Conservation (phyloP, 1,140 invertebrate species). For the Tetragnatha versicolor region DNA sequence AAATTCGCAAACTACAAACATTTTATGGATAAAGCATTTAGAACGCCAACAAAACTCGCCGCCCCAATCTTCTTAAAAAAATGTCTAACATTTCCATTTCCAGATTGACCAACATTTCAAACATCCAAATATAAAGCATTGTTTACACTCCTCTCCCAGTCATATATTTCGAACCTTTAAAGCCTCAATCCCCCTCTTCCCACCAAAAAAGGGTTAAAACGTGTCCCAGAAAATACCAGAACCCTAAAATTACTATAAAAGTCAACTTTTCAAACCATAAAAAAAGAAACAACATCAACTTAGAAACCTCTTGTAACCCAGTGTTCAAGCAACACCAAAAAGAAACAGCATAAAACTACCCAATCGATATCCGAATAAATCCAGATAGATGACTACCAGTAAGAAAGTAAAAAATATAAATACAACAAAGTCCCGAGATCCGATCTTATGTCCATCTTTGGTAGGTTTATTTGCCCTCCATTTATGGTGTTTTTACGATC, state of each 20-base stretch:
- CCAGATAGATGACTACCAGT: constrained; percentile 1
- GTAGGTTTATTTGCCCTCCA: constrained; percentile 15
- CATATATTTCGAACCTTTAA: no score
- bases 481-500: neutral
- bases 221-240: neutral
- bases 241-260: constrained; percentile 27
- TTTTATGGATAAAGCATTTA: no score
- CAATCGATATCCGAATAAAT: constrained; percentile 19
- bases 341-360: neutral
- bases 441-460: constrained; percentile 31
- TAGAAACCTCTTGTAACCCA: no score
- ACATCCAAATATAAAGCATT: no score
- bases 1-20: no score
- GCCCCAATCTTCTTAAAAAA: no score
- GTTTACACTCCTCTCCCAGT: no score
- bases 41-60: no score
- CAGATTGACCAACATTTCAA: no score
- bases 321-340: neutral
- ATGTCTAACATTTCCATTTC: no score
- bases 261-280: constrained; percentile 7
- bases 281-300: no score
- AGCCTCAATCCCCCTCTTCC: no score
- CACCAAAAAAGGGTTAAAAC: neutral
- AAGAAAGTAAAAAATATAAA: neutral
- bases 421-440: neutral